Evolutionary conservation across 2,797 vertebrate species (phyloP), one percentile per base, ranked within the genome.

Genomic region (Anomalospiza imberbis): DNA sequence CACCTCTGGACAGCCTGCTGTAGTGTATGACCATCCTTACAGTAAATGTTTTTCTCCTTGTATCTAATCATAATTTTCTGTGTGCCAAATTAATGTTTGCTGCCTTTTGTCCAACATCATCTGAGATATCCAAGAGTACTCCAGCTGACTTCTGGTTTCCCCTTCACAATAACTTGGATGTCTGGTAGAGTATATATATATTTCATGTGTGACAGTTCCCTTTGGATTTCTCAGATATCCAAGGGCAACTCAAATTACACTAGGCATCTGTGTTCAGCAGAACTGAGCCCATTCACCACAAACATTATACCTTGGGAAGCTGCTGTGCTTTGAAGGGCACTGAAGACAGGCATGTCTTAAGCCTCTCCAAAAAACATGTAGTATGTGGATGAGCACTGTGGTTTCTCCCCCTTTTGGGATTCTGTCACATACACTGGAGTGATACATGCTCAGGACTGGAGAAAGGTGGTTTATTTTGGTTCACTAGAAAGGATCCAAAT

Each of bases 351-450:
- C 7, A 10, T 65, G 26, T 14, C n/a, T 85, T 38, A 65, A n/a
- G 34, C 9, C 7, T 76, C 51, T 71, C 50, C 28, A 70, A 72
- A 85, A 74, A 61, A 19, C 8, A 6, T 20, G 13, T 22, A 36
- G 22, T 10, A 5, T n/a, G 10, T 55, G n/a, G 28, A 17, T 36
- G 4, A 68, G 22, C 48, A 22, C 17, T 48, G 15, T 48, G 21
- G 29, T 22, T 90, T 84, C 60, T 91, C 25, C 19, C 11, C 53
- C 31, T 60, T 90, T 24, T 40, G 31, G 19, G 17, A 25, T 79
- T 14, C 24, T 44, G 0, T 61, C n/a, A 10, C 22, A n/a, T 5
- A 28, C 32, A 47, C n/a, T 42, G 26, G 6, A 61, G 6, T 28
- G 25, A 32, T 38, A 25, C 45, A 17, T 42, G 21, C 60, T 42